phyloP scores from a whole-genome alignment of 2,113 vertebrate species.

The Donacobius atricapilla region DNA sequence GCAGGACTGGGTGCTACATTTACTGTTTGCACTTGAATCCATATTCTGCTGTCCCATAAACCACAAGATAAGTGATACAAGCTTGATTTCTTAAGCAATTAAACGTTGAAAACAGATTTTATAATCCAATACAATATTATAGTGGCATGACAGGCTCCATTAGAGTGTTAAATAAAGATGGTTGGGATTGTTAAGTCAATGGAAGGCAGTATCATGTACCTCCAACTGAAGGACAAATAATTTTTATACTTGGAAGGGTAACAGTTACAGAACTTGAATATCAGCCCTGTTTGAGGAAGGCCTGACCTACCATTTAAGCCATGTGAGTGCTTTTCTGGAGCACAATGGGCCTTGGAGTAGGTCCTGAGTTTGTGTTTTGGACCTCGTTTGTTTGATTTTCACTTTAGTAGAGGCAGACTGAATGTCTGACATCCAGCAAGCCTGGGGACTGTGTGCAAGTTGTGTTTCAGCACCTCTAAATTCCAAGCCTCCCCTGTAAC shows the following conservation, averaged over 20 bases:
- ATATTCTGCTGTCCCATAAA: neutral
- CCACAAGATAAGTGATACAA: neutral
- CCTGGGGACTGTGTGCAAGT: neutral
- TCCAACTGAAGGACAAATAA: neutral
- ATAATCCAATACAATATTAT: neutral
- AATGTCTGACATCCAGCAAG: neutral
- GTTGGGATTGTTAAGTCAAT: neutral
- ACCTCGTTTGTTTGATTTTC: neutral
- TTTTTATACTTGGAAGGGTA: neutral
- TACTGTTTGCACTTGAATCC: neutral
- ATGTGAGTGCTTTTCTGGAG: neutral
- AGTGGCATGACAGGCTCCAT: neutral
- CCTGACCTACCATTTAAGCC: neutral
- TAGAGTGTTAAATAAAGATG: neutral
- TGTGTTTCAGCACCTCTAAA: neutral
- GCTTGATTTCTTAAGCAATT: neutral
- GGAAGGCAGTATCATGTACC: neutral
- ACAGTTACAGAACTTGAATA: neutral
- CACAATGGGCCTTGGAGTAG: neutral
- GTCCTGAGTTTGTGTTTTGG: neutral
- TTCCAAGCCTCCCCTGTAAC: neutral
- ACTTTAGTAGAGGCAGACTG: neutral
- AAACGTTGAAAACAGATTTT: neutral
- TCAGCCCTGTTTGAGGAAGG: neutral
- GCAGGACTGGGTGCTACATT: neutral